Evolutionary conservation across 2,888 invertebrate genomes (phyloP).

Genomic region (Pterobdella sp.): DNA sequence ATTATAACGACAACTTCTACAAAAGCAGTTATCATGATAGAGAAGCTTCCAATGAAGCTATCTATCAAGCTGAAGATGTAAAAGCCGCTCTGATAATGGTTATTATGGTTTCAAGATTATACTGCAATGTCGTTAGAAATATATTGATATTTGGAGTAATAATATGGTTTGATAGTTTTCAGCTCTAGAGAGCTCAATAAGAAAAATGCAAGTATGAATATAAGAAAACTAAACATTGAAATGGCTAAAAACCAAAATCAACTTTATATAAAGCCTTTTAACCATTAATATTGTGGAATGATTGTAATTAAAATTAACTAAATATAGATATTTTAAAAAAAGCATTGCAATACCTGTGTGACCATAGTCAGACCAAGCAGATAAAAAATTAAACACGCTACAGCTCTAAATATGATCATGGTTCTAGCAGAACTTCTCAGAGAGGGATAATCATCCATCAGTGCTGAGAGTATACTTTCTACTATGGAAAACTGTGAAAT

Average conservation of each 20-base stretch:
- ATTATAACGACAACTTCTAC: constrained; percentile 45
- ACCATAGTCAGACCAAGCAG: constrained; percentile 42
- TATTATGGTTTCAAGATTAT: background rate
- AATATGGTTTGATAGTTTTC: no score
- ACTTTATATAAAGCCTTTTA: no score
- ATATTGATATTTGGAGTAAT: no score
- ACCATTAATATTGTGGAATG: no score
- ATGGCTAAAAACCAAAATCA: no score
- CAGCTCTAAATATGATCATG: constrained; percentile 42
- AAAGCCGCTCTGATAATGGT: constrained; percentile 33
- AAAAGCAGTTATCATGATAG: constrained; percentile 35
- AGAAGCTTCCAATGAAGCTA: constrained; percentile 33
- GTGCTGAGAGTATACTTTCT: constrained; percentile 47
- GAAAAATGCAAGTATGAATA: no score
- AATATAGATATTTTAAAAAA: background rate
- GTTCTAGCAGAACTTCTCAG: constrained; percentile 39
- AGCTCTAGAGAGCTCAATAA: no score
- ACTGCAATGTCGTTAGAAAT: no score
- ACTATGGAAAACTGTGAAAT: constrained; percentile 47
- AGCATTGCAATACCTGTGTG: constrained; percentile 36
- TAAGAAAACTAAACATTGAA: no score
- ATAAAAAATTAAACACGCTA: constrained; percentile 40
- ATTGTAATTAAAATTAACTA: background rate
- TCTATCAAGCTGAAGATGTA: constrained; percentile 37
- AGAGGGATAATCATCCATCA: constrained; percentile 46